Base-by-base conservation (phyloP, 2,113 vertebrate genomes). In the Pica pica region DNA sequence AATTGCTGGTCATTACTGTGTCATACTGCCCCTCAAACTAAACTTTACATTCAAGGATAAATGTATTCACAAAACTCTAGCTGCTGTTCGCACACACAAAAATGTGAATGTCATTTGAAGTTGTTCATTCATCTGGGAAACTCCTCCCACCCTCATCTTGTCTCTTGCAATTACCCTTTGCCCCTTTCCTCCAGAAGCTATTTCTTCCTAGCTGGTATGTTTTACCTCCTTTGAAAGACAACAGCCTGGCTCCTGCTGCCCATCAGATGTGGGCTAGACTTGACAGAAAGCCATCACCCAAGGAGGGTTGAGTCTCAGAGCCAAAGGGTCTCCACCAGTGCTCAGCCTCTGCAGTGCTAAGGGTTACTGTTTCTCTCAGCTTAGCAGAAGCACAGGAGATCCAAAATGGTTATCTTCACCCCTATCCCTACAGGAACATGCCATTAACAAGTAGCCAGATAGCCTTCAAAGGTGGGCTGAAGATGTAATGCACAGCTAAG, bases 101-200 rank as follows among this genome's bases (percentile, higher is more conserved):
- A 59, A 19, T 90, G 23, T n/a, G 42, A 57, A 78, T 89, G 39
- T 52, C 50, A 31, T 84, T 73, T 94, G 77, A 89, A 87, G 61
- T 61, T 90, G 63, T 90, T 95, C 63, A 47, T 46, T 77, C 39
- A 59, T 46, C 33, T 91, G 75, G 67, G 75, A 93, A 67, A 63
- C n/a, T 87, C 9, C 47, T 68, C 42, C 35, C 60, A 55, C 23
- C 39, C 30, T 70, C 28, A 11, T 89, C 89, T 91, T 73, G 61
- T 87, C 37, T 85, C 67, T 74, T 73, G 63, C 78, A 69, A 82
- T 94, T 93, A 85, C 65, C 81, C 78, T 91, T 94, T 87, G 70
- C 30, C 50, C 35, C 67, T 93, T 91, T 79, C 30, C 18, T 83
- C 59, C 71, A 69, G 57, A 59, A 70, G 47, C 50, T 88, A 0